Conservation (phyloP, 2,797 vertebrate genomes). For the Sphaeramia orbicularis region DNA sequence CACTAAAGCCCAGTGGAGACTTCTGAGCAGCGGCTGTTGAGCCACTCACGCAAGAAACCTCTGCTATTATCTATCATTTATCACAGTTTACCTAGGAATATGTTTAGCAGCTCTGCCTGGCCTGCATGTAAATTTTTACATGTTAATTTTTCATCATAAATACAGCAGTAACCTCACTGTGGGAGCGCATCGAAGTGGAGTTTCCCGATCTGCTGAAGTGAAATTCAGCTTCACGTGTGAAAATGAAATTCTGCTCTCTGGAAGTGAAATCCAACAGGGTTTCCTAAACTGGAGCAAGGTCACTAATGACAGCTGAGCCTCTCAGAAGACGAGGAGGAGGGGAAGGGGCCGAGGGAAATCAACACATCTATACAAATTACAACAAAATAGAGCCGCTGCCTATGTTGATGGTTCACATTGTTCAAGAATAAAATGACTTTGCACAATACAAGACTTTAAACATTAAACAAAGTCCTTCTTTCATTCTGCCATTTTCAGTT, state of each 20-base stretch:
- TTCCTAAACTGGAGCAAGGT: neutral
- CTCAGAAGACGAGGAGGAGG: neutral
- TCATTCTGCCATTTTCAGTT: no score
- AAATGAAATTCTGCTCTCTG: neutral
- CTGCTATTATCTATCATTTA: slow-evolving; percentile 11
- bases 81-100: slow-evolving; percentile 2
- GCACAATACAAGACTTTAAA: no score
- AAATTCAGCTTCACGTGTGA: neutral
- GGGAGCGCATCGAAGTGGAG: neutral
- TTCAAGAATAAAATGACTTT: no score
- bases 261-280: slow-evolving; percentile 2
- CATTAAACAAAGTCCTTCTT: no score
- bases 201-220: slow-evolving; percentile 2
- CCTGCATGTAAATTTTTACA: neutral
- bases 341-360: neutral
- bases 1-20: slow-evolving; percentile 5
- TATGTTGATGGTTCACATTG: no score
- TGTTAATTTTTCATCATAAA: slow-evolving; percentile 2
- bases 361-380: no score
- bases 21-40: slow-evolving; percentile 13
- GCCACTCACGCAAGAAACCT: neutral
- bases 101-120: slow-evolving; percentile 19
- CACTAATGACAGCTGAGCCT: slow-evolving; percentile 16
- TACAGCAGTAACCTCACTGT: neutral
- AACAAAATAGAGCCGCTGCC: no score